Base-by-base conservation (phyloP, 92 coral and sea anemone species). In the Epizoanthus ramosus region DNA sequence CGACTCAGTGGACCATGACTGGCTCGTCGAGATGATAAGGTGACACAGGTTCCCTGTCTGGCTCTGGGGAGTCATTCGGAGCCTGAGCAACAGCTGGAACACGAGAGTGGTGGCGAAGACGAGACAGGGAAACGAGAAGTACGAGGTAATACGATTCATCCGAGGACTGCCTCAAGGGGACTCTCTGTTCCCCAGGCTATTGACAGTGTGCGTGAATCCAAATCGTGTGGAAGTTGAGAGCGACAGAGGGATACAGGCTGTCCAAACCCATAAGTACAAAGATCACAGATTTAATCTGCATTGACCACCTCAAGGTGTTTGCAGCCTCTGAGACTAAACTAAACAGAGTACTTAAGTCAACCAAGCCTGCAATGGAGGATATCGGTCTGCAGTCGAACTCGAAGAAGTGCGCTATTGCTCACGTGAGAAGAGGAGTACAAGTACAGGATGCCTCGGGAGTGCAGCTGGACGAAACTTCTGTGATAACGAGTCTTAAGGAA, bases 11-110 rank as follows among this genome's bases (percentile, higher is more conserved):
- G 80, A 76, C 41, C 56, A 24, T 41, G 33, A 39, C 35, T 53
- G 89, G 86, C 74, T 89, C 68, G 56, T 37, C 24, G 85, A 90
- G 69, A 87, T 83, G 61, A 81, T 79, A n/a, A n/a, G n/a, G n/a
- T n/a, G 88, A 19, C 41, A 4, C 86, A 83, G 82, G 43, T 90
- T 87, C 52, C 93, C 91, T 24, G 43, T 16, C 64, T 90, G 88
- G 91, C 17, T 87, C n/a, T n/a, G n/a, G n/a, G n/a, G n/a, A n/a
- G n/a, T n/a, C n/a, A n/a, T n/a, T n/a, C n/a, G n/a, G n/a, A n/a
- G n/a, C n/a, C n/a, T n/a, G 33, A 73, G 85, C 69, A 71, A 71
- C 41, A 87, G 63, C 60, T 90, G 88, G 90, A 90, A 87, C 73
- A 87, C 86, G 50, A 25, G 82, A 43, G 74, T 89, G 21, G 79